Evolutionary conservation across 2,888 invertebrate genomes (phyloP), one percentile per base, ranked within the genome.

Genomic region (Lasioglossum vierecki): DNA sequence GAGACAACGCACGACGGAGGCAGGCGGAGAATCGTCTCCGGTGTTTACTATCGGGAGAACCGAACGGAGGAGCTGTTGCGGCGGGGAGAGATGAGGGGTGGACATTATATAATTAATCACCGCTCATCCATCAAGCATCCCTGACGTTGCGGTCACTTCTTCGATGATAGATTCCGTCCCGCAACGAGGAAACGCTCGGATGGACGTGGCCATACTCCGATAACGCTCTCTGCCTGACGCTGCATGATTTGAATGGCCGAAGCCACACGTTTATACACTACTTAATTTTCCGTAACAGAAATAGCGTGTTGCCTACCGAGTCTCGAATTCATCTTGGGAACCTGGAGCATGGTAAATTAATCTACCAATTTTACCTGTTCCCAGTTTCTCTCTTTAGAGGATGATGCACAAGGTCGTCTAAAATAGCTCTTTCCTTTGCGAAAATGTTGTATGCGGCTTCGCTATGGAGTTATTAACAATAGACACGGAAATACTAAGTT

Each of bases 41-140:
- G 53, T 86, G 85, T 86, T 86, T 86, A 76, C 86, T 49, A 41
- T 78, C 74, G 66, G 76, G 84, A 66, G 63, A 75, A 79, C 49
- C 76, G 76, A 60, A 53, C 60, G 76, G 60, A 76, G 68, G 71
- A 74, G 46, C 71, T 68, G 84, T 74, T 74, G 75, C 80, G 63
- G 79, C 49, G 13, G 1, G 35, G 30, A 22, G 26, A 2, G 18
- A 60, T 22, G 39, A 74, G 77, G 83, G 83, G 15, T 82, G 91
- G 92, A 93, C 93, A 91, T 88, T 89, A 85, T 91, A 93, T 94
- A 94, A 94, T 94, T 94, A 94, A 94, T 94, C 92, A 92, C 93
- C 92, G 89, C 86, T 92, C 92, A 94, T 94, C 93, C 90, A 94
- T 94, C 94, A 94, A 83, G 85, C 80, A 79, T 85, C 88, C 87